Base-by-base conservation (phyloP, 1,140 invertebrate species). In the Epicauta chinensis region DNA sequence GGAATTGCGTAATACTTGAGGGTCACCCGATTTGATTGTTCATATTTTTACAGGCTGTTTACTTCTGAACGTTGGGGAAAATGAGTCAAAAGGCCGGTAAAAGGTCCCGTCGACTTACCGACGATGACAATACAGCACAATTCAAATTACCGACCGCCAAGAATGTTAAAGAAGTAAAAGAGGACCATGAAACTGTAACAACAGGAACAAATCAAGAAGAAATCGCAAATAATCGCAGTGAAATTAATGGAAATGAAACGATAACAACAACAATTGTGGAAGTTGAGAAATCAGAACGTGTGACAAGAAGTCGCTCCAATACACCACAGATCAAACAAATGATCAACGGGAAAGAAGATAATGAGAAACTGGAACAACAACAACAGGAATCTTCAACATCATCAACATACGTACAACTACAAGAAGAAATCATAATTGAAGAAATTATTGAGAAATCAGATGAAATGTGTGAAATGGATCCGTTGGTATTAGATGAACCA, bases 401-500 rank as follows among this genome's bases (percentile, higher is more conserved):
- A 12, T 34, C n/a, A 34, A 34, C 32, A 34, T 3, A 34, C 10
- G 1, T n/a, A 3, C 32, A 34, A 34, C 10, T 2, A 48, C 14
- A 35, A 11, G 40, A 44, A 55, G 11, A 40, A 32, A 46, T 12
- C 23, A 13, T 7, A 42, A 16, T 10, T 42, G 38, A 44, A 30
- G 47, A 44, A 14, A 34, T 17, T 30, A 32, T 40, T 5, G n/a
- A 40, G 41, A 51, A 55, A 51, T 5, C 16, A 3, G 15, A 44
- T 15, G 39, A 36, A 7, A 43, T 17, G 14, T 9, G 55, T 9
- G 64, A 65, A 50, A 60, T 66, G 59, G 66, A 67, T 13, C 56
- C 65, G 23, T 58, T 65, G 17, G 46, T 67, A 34, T 40, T 66
- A 12, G 68, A 70, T 49, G 68, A 68, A 39, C 52, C 55, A 5